Evolutionary conservation across 2,888 invertebrate genomes (phyloP), one percentile per base, ranked within the genome.

Genomic region (Nezara viridula): DNA sequence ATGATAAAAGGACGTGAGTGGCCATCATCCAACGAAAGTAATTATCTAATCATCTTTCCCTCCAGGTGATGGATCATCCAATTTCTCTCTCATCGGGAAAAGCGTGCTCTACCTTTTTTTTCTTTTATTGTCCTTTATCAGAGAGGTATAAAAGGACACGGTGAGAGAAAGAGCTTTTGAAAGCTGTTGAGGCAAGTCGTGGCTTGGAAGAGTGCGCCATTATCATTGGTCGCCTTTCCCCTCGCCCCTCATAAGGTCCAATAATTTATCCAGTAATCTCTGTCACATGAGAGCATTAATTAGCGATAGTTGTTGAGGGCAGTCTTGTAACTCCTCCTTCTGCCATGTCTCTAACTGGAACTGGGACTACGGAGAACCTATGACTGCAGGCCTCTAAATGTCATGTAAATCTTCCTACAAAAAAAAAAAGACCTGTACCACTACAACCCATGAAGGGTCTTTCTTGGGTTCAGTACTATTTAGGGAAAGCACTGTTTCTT

Each of bases 101-200:
- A 47, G 81, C 81, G 81, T 81, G 81, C 81, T 40, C 81, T 81
- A 44, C 47, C 44, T 81, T 81, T 81, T 37, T 44, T 81, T 73
- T 40, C 40, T 77, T 81, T 81, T 81, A 81, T 73, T 73, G 66
- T 81, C 81, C 44, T 81, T 81, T 73, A 37, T 73, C 66, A 73
- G 77, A 40, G 77, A 0, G 16, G n/a, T 81, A 81, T 81, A 81
- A 77, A 81, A 81, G 81, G 44, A 81, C 81, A n/a, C 44, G 12
- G 44, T 5, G 3, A 47, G 81, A 81, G 81, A 81, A 81, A 81
- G 81, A 81, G 81, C 81, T 81, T 81, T 81, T 81, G 81, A 81
- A 81, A 81, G 81, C 81, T 12, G 81, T n/a, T 16, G 66, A 37
- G 32, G 32, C 66, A 37, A 73, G 66, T 73, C 66, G 81, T 81